Percentiles rank a stretch among this genome's conserved stretches.
Conservation (phyloP, 2,113 vertebrate species). For the Tragulus kanchil region DNA sequence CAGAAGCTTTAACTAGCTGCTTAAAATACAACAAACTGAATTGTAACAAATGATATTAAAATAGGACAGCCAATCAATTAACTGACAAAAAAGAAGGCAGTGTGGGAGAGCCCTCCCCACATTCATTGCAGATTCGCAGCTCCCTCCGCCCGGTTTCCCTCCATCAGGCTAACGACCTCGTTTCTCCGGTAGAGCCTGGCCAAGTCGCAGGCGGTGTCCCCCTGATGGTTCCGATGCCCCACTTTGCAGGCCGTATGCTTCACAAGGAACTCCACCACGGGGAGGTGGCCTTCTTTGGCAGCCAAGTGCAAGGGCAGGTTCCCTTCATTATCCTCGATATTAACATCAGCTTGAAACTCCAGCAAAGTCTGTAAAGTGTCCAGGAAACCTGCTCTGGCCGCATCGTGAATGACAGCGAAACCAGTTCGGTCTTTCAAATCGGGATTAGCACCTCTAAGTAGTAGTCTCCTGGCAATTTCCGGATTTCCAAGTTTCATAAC, state of each 20-base stretch:
- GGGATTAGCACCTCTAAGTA: slow-evolving; percentile 90
- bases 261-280: slow-evolving; percentile 90
- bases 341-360: slow-evolving; percentile 91
- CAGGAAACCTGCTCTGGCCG: slow-evolving; percentile 93
- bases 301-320: slow-evolving; percentile 95
- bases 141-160: slow-evolving; percentile 75
- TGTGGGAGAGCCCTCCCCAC: slow-evolving; percentile 48
- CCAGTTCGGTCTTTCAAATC: slow-evolving; percentile 90
- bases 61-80: slow-evolving; percentile 60
- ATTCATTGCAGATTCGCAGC: slow-evolving; percentile 64
- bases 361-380: slow-evolving; percentile 93
- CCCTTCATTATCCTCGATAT: slow-evolving; percentile 90
- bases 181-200: slow-evolving; percentile 85
- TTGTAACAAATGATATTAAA: slow-evolving; percentile 67
- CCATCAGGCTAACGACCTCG: slow-evolving; percentile 86
- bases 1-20: slow-evolving; percentile 73
- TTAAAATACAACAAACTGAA: slow-evolving; percentile 71
- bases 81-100: slow-evolving; percentile 56
- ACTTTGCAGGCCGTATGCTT: slow-evolving; percentile 84
- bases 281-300: slow-evolving; percentile 91
- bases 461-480: slow-evolving; percentile 88
- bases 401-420: slow-evolving; percentile 94
- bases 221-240: slow-evolving; percentile 87
- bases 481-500: slow-evolving; percentile 93
- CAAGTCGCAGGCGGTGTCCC: slow-evolving; percentile 90